These are phyloP conservation scores for Abscondita cerata DNA, from an alignment of 2,888 invertebrate species.

Conservation along the genomic window DNA sequence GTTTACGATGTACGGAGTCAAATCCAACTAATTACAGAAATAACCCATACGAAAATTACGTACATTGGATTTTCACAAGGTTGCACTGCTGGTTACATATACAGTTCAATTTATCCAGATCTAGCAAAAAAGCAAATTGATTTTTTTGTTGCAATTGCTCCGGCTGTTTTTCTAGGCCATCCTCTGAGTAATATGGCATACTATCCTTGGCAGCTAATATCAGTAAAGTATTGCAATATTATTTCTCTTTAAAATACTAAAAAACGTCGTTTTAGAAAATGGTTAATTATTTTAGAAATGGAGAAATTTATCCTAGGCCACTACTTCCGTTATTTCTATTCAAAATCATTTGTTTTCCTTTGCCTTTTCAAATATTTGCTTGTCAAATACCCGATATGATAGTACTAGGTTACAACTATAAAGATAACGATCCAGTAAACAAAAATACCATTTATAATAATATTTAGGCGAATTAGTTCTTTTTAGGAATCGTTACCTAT, in stretches of 20 bases:
- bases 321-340: neutral
- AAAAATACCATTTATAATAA: no score
- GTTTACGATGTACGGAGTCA: slow-evolving; percentile 34
- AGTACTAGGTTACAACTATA: slow-evolving; percentile 36
- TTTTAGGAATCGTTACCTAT: slow-evolving; percentile 12
- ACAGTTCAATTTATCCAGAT: slow-evolving; percentile 69
- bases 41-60: slow-evolving; percentile 54
- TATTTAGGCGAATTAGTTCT: no score
- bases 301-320: neutral
- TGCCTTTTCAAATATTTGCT: slow-evolving; percentile 29
- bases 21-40: slow-evolving; percentile 29
- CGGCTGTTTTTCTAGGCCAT: neutral
- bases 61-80: slow-evolving; percentile 91
- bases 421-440: neutral
- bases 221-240: neutral
- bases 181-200: no score
- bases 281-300: neutral
- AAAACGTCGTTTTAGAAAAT: neutral
- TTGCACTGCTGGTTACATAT: slow-evolving; percentile 71
- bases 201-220: neutral
- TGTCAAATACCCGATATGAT: slow-evolving; percentile 29
- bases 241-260: no score
- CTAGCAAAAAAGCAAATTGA: slow-evolving; percentile 70
- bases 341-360: slow-evolving; percentile 11
- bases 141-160: slow-evolving; percentile 62